Conservation (phyloP, 2,888 invertebrate species). For the Hesperia comma region DNA sequence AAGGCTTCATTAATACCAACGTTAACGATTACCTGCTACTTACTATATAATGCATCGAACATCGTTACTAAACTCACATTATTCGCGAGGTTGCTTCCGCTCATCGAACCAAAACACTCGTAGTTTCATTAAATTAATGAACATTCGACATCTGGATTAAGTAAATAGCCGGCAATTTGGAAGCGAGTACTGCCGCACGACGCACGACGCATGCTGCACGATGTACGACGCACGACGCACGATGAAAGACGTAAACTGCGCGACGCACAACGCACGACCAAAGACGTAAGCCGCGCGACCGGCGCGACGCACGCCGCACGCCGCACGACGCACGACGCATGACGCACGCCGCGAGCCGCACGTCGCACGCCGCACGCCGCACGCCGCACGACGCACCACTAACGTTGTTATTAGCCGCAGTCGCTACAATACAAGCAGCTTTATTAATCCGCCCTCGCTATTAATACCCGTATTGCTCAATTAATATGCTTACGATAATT, state of each 20-base stretch:
- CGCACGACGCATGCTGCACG: too few relatives aligned
- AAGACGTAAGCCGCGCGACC: too few relatives aligned
- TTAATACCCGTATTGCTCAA: neutral
- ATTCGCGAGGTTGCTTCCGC: neutral
- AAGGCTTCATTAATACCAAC: too few relatives aligned
- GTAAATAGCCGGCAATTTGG: neutral
- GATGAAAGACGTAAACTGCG: too few relatives aligned
- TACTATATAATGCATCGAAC: too few relatives aligned
- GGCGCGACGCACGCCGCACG: too few relatives aligned
- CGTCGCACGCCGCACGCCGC: too few relatives aligned
- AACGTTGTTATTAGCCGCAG: neutral
- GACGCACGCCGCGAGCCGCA: too few relatives aligned
- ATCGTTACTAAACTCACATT: neutral
- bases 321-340: too few relatives aligned
- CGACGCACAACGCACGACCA: too few relatives aligned
- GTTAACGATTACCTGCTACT: too few relatives aligned
- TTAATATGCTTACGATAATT: neutral
- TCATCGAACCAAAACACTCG: constrained; percentile 8
- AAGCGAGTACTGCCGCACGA: neutral
- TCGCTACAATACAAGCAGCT: neutral
- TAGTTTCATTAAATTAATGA: constrained; percentile 19
- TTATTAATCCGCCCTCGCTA: neutral
- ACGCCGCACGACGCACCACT: neutral
- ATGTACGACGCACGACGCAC: too few relatives aligned
- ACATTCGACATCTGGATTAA: constrained; percentile 18